Evolutionary conservation across 1,140 invertebrate genomes (phyloP).

Genomic region (Thereuonema tuberculata): DNA sequence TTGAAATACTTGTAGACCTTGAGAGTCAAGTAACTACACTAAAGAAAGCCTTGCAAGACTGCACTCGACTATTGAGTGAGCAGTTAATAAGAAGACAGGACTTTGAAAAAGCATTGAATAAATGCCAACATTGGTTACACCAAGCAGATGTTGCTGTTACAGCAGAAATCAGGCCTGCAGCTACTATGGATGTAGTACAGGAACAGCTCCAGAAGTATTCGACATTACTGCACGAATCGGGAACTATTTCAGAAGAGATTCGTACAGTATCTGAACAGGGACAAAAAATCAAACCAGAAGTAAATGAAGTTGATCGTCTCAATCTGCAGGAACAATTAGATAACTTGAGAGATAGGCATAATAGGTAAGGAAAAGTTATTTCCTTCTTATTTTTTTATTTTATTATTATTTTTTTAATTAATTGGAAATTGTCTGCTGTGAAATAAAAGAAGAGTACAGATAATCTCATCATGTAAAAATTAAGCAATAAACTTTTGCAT

Average conservation of each 20-base stretch:
- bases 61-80: conserved; percentile 46
- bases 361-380: conserved; percentile 21
- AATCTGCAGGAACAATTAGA: conserved; percentile 61
- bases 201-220: conserved; percentile 73
- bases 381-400: too few species aligned
- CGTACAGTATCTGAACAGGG: conserved; percentile 58
- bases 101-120: conserved; percentile 64
- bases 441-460: too few species aligned
- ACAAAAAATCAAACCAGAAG: conserved; percentile 58
- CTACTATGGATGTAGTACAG: conserved; percentile 61
- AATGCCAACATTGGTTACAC: conserved; percentile 68
- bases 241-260: conserved; percentile 50
- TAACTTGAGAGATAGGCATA: conserved; percentile 57
- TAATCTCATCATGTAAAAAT: too few species aligned
- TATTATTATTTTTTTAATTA: too few species aligned
- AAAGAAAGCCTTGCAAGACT: conserved; percentile 27
- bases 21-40: conserved; percentile 34
- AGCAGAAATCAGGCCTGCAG: conserved; percentile 52
- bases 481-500: too few species aligned
- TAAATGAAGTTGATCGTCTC: conserved; percentile 71
- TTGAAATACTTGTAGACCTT: too few species aligned
- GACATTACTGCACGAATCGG: conserved; percentile 57
- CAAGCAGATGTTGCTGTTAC: conserved; percentile 72
- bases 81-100: conserved; percentile 55
- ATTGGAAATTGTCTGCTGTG: too few species aligned